Base-by-base conservation (phyloP, 2,888 invertebrate genomes). In the Eremobia ochroleuca region DNA sequence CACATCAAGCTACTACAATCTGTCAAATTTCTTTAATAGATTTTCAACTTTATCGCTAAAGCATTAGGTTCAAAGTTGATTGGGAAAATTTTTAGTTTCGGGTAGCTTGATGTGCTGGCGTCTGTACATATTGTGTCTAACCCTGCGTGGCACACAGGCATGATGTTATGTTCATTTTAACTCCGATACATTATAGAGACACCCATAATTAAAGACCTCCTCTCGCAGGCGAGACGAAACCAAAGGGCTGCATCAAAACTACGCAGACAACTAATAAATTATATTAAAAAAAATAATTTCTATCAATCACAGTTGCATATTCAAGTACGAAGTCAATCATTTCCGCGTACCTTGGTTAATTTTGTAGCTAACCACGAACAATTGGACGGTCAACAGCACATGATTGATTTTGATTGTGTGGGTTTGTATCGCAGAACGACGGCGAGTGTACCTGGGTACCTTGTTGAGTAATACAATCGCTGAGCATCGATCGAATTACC, bases 401-500 rank as follows among this genome's bases (percentile, higher is more conserved):
- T 77, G 68, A 79, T 83, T 76, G 64, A 65, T 77, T 80, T 87
- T 83, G 78, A 83, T 76, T 77, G 62, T 83, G 59, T 73, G 46
- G 31, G 62, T 52, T 70, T 86, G 31, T 69, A 71, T 75, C 76
- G 71, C 68, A 75, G 65, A 71, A 71, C 37, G 73, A 59, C 73
- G 49, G 76, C 74, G 76, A 76, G 72, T 78, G 74, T 66, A 61
- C 43, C 59, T 66, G 61, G 74, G 83, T 81, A 77, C 66, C 70
- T 73, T 43, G 81, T 81, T 82, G 18, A 64, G 87, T 87, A 89
- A 89, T 77, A 83, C 85, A 83, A 90, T 87, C 83, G 68, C 74
- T 85, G 74, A 82, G 80, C 82, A 87, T 85, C 82, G 89, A 89
- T 91, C 85, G 72, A 88, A 89, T 91, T 85, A 88, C 91, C 67